Evolutionary conservation across 2,888 invertebrate species (phyloP), one percentile per base, ranked within the genome.

Genomic region (Anthoptus insignis): DNA sequence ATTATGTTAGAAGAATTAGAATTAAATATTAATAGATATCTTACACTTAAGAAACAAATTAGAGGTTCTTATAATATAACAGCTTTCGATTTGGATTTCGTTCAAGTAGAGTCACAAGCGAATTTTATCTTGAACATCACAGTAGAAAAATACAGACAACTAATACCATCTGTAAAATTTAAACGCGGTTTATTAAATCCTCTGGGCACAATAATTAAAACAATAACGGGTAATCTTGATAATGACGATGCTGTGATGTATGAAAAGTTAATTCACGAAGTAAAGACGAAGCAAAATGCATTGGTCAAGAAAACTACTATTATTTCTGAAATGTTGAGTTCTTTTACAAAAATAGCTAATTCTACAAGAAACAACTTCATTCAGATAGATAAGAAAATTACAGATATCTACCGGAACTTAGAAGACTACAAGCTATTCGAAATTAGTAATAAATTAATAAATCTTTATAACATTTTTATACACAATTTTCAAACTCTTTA

Each of bases 151-250:
- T 32, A 32, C 11, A 32, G 9, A 32, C 4, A 9, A 32, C 11
- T 32, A 9, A 32, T 32, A 2, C 68, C 59, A 8, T 45, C 52
- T 6, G 45, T 59, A 27, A 60, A 66, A 61, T 9, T 53, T 45
- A 73, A 63, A 57, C 47, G 64, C 58, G 69, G 65, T 9, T 50
- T 70, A 37, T 53, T 68, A 8, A 68, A 68, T 29, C 69, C 66
- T 6, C 39, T 71, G 42, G 70, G 71, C 16, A 58, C 68, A 8
- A 13, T 73, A n/a, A 61, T 72, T 60, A 77, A 74, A 63, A 49
- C 67, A 5, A 72, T 76, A 39, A 70, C 72, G 2, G 72, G 73
- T 49, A 76, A 77, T 27, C 60, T 77, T 58, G 74, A 76, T 59
- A 64, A 72, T 42, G 66, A 74, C 0, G 74, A 74, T 52, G 73